These are phyloP conservation scores for Conger conger DNA, from an alignment of 2,113 vertebrate species.

Conservation along the genomic window DNA sequence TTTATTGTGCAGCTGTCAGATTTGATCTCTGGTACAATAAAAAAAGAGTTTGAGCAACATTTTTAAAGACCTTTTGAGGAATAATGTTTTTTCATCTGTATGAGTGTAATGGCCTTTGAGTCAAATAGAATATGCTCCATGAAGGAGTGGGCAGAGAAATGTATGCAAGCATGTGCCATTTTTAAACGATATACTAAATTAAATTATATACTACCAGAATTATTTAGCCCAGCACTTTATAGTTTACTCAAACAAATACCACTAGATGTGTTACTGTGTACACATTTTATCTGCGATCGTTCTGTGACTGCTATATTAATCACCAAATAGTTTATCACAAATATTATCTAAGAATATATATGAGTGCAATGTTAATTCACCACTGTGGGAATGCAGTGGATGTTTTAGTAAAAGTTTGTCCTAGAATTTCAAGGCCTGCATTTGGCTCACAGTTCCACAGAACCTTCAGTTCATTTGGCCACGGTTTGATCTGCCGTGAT, in stretches of 20 bases:
- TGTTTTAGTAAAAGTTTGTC: neutral
- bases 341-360: neutral
- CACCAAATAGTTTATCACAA: neutral
- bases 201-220: neutral
- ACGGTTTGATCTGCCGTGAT: neutral
- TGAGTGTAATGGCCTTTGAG: neutral
- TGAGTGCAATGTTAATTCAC: neutral
- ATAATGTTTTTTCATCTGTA: too few relatives aligned
- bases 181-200: neutral
- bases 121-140: neutral
- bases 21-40: neutral
- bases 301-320: neutral
- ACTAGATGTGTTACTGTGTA: too few relatives aligned
- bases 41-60: too few relatives aligned
- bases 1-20: neutral
- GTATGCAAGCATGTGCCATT: neutral
- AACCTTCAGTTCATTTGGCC: too few relatives aligned
- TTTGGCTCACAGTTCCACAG: neutral
- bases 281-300: too few relatives aligned
- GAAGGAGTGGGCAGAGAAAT: neutral
- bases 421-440: neutral
- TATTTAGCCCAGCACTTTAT: too few relatives aligned
- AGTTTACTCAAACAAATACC: too few relatives aligned
- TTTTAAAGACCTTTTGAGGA: too few relatives aligned
- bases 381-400: neutral